Percentiles rank a stretch among this genome's conserved stretches.
phyloP scores from a whole-genome alignment of 2,888 invertebrate species.

The Smittia aterrima region DNA sequence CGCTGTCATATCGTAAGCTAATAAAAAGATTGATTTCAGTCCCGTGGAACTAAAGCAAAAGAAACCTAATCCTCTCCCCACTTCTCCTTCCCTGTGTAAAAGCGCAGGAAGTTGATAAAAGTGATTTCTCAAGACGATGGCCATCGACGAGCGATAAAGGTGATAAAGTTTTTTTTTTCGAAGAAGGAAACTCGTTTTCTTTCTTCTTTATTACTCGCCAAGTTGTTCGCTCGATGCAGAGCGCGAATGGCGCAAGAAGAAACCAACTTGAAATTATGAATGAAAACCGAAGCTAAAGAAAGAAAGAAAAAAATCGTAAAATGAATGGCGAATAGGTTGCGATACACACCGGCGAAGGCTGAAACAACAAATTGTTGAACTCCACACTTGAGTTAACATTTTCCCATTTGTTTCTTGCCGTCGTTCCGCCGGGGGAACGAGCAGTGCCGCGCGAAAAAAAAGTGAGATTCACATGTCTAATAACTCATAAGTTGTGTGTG shows the following conservation, averaged over 20 bases:
- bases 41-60: background rate
- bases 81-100: background rate
- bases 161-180: background rate
- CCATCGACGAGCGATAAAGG: background rate
- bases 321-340: constrained; percentile 32
- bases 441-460: too few relatives aligned
- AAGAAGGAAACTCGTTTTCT: constrained; percentile 31
- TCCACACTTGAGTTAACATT: constrained; percentile 36
- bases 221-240: background rate
- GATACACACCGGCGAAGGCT: background rate
- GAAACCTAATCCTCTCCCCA: constrained; percentile 10
- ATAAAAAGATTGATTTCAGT: constrained; percentile 40
- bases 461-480: background rate
- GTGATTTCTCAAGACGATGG: background rate
- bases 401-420: constrained; percentile 17
- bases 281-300: constrained; percentile 30
- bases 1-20: background rate
- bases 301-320: background rate
- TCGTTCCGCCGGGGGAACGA: background rate
- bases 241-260: background rate
- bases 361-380: constrained; percentile 34
- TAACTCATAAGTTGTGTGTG: constrained; percentile 14
- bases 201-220: background rate
- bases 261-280: constrained; percentile 36
- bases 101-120: background rate